Evolutionary conservation across 2,797 vertebrate genomes (phyloP).

Genomic region (Intellagama lesueurii): DNA sequence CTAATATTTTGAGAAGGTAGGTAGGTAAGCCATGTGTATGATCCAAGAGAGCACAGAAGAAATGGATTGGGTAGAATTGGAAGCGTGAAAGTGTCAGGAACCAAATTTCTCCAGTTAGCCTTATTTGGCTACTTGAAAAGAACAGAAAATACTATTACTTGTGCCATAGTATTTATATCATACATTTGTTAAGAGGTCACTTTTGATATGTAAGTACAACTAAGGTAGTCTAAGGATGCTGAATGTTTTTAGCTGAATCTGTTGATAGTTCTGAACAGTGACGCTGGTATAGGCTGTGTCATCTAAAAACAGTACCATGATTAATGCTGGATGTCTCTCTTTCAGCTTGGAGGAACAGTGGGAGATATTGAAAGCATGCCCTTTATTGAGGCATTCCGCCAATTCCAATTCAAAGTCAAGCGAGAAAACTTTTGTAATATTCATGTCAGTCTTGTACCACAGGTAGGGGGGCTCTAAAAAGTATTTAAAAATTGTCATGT

Average conservation of each 20-base stretch:
- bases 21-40: background rate
- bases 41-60: background rate
- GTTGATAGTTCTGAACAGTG: background rate
- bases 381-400: constrained; percentile 95
- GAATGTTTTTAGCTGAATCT: background rate
- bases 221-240: background rate
- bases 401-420: constrained; percentile 98
- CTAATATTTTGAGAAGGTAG: background rate
- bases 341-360: constrained; percentile 92
- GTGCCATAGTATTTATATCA: background rate
- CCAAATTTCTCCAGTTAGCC: background rate
- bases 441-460: constrained; percentile 94
- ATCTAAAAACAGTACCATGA: background rate
- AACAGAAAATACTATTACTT: background rate
- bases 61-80: too few species aligned
- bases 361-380: constrained; percentile 98
- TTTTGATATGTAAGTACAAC: background rate
- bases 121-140: background rate
- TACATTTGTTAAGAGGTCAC: background rate
- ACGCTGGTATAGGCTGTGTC: background rate
- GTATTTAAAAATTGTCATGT: fast-evolving
- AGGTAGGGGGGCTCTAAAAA: constrained; percentile 81
- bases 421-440: constrained; percentile 96
- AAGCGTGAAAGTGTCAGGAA: background rate
- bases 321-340: background rate